A percentile compares a stretch with the other conserved stretches of the same genome.
phyloP scores from a whole-genome alignment of 2,888 invertebrate genomes.

The Schizotus pectinicornis region DNA sequence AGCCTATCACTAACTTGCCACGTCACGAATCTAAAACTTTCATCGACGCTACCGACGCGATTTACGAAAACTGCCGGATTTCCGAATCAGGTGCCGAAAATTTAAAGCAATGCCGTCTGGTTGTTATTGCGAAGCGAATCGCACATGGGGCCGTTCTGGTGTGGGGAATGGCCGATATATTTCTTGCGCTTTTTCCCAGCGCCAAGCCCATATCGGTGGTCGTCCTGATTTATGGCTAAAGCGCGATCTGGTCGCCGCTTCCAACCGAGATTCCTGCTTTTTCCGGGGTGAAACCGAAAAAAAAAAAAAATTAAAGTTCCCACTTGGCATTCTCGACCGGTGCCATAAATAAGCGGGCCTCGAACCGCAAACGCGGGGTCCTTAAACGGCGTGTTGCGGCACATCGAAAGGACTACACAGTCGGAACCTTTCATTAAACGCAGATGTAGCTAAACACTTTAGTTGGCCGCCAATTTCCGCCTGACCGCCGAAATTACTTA shows the following conservation, averaged over 20 bases:
- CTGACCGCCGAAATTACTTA: constrained; percentile 37
- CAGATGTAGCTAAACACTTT: constrained; percentile 42
- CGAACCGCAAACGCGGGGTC: constrained; percentile 13
- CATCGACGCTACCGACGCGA: constrained; percentile 38
- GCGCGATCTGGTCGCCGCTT: constrained; percentile 9
- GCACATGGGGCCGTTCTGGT: constrained; percentile 34
- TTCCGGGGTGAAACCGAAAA: constrained; percentile 15
- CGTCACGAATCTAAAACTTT: too few relatives aligned
- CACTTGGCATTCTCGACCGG: too few relatives aligned
- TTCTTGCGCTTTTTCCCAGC: constrained; percentile 32
- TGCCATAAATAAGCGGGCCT: too few relatives aligned
- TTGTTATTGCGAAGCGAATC: constrained; percentile 12
- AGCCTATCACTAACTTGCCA: too few relatives aligned
- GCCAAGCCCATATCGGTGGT: constrained; percentile 35
- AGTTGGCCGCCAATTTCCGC: constrained; percentile 33
- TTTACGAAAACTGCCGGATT: constrained; percentile 30
- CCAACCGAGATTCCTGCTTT: constrained; percentile 29
- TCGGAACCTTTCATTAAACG: constrained; percentile 37
- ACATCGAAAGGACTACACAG: constrained; percentile 17
- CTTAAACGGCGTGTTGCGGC: constrained; percentile 19
- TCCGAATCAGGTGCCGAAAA: not conserved
- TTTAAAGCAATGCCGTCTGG: not conserved
- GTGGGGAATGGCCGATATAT: constrained; percentile 34
- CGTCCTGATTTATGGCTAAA: constrained; percentile 31
- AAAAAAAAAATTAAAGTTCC: too few relatives aligned